These are phyloP conservation scores for Iselma pallidipennis DNA, from an alignment of 2,888 invertebrate species.

Conservation along the genomic window DNA sequence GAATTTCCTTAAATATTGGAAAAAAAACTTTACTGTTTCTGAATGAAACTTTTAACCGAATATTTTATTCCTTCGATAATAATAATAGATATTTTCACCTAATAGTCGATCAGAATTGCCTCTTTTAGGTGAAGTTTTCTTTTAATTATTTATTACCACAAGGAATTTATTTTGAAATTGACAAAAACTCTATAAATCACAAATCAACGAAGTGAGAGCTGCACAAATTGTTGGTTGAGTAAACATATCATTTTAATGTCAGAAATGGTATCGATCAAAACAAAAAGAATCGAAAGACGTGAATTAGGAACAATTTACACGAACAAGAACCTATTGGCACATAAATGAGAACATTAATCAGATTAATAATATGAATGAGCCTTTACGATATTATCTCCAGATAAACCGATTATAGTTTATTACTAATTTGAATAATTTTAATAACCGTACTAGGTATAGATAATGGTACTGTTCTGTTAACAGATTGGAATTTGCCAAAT, in stretches of 20 bases:
- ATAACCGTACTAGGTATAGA: neutral
- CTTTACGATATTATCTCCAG: neutral
- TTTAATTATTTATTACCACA: no score
- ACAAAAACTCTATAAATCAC: no score
- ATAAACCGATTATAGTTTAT: slow-evolving; percentile 1
- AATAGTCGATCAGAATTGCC: no score
- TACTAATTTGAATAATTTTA: no score
- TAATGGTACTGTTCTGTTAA: no score
- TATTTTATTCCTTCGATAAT: no score
- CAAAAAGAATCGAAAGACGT: neutral
- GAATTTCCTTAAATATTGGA: neutral
- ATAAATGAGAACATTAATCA: neutral
- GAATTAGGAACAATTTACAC: neutral
- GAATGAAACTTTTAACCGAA: no score
- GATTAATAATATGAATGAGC: neutral
- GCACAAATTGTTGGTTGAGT: neutral
- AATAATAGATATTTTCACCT: no score
- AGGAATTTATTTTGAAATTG: no score
- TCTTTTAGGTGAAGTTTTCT: no score
- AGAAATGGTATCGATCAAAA: neutral
- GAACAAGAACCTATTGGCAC: neutral
- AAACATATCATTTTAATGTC: neutral
- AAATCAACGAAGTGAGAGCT: neutral
- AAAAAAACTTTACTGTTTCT: no score
- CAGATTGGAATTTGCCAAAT: no score